Base-by-base conservation (phyloP, 2,888 invertebrate species). In the Cabera pusaria region DNA sequence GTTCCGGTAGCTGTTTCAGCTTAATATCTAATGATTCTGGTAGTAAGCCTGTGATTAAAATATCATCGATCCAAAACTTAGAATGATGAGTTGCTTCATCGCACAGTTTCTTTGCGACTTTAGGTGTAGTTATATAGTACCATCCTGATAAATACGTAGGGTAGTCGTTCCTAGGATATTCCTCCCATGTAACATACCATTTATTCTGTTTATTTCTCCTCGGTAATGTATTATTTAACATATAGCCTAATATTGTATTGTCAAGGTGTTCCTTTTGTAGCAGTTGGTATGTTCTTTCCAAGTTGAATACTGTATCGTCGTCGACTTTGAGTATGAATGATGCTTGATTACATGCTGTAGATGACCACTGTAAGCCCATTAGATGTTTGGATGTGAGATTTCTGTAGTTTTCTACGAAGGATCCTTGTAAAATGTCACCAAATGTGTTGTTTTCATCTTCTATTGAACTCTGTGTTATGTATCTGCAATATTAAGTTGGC, bases 61-160 rank as follows among this genome's bases (percentile, higher is more conserved):
- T 93, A 69, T 98, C 97, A 65, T 98, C 97, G 42, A 98, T 96
- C 97, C 97, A 98, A 79, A 98, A 97, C 58, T 93, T 95, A 7
- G 90, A 83, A n/a, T 91, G 81, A 17, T 77, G 67, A 14, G 80
- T 66, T 0, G 93, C 90, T 50, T 90, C 82, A 1, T 84, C 64
- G 9, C 92, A 83, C 28, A 97, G 64, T 8, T 80, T 81, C 7
- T 67, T 64, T 0, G 93, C 93, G 1, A 93, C 90, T 46, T 90
- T 79, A 0, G 93, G 91, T 36, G 93, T 94, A 1, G 95, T 94
- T 1, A 95, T 83, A 54, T 97, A 97, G 56, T 95, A 90, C 96
- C 96, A 96, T 0, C 96, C 96, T 2, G 96, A 96, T 4, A 96
- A 76, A 68, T 95, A 96, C 7, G 91, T 76, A 0, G 96, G 96